Base-by-base conservation (phyloP, 2,888 invertebrate genomes). In the Leptinotarsa peninsularis region DNA sequence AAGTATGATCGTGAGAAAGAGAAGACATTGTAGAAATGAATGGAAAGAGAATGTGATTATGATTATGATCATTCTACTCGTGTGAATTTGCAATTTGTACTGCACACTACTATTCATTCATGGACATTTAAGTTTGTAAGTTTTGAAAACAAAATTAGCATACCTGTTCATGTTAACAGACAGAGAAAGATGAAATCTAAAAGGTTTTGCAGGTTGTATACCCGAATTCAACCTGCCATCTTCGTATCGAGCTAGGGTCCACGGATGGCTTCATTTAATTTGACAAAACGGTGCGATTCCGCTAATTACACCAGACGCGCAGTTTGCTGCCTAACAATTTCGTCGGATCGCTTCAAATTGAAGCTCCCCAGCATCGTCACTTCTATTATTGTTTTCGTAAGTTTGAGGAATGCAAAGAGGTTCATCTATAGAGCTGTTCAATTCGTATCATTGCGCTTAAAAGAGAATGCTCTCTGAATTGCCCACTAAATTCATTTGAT, bases 281-380 rank as follows among this genome's bases (percentile, higher is more conserved):
- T 63, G 63, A 63, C 63, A 63, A 63, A 63, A 43, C 63, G 33
- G 43, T 63, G 63, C 63, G n/a, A 63, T 63, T 43, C 43, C n/a
- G 5, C 63, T 63, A 63, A 63, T 43, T 63, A 63, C 63, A 18
- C 43, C 43, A 63, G 63, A 63, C 63, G 63, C n/a, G 43, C 43
- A 63, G 7, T 43, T n/a, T 33, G 18, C 63, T 7, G 63, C 43
- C 63, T 63, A 7, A 63, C 63, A 63, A n/a, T 33, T 33, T 33
- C 63, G n/a, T 43, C 43, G 33, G 17, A 33, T 43, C 5, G 63
- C n/a, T 63, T 33, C n/a, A 63, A 63, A 63, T 63, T 63, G 43
- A 63, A 18, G 33, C 15, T 63, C 7, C 33, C 33, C 43, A 63
- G 43, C 10, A n/a, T 63, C 43, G 63, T 14, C 63, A 63, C 27